Percentiles rank a stretch among this genome's conserved stretches.
Conservation (phyloP, 2,113 vertebrate genomes). For the Fukomys damarensis region DNA sequence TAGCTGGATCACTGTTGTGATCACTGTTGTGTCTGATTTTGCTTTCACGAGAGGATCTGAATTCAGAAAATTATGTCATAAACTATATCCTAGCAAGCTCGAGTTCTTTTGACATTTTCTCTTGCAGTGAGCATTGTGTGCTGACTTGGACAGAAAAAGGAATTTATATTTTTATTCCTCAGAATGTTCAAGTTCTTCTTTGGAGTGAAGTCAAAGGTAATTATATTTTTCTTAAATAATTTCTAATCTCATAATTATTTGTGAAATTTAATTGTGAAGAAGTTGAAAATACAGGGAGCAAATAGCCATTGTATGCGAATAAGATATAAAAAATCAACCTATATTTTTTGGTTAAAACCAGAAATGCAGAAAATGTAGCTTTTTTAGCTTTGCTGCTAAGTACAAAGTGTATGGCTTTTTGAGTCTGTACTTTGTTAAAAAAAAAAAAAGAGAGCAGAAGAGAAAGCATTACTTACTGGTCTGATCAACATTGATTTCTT, state of each 20-base stretch:
- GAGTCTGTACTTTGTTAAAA: background rate
- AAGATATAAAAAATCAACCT: conserved; percentile 21
- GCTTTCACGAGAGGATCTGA: background rate
- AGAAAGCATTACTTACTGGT: background rate
- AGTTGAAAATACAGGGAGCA: background rate
- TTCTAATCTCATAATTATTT: conserved; percentile 48
- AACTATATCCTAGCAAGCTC: background rate
- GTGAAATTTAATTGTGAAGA: conserved; percentile 42
- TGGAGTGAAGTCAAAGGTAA: conserved; percentile 97
- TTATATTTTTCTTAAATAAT: conserved; percentile 44
- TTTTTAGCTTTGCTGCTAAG: background rate
- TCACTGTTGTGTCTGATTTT: background rate
- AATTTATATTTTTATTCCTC: conserved; percentile 96
- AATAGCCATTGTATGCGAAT: background rate
- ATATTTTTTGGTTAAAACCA: background rate
- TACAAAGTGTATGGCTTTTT: background rate
- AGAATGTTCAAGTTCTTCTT: conserved; percentile 95
- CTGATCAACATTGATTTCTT: conserved; percentile 24
- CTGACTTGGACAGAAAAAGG: conserved; percentile 96
- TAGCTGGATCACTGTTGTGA: background rate
- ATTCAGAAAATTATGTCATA: conserved; percentile 30
- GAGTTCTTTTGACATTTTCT: conserved; percentile 59
- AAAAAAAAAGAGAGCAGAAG: background rate
- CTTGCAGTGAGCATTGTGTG: conserved; percentile 93
- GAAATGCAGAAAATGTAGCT: background rate